Evolutionary conservation across 1,140 invertebrate genomes (phyloP), one percentile per base, ranked within the genome.

Genomic region (Lordiphosa clarofinis): DNA sequence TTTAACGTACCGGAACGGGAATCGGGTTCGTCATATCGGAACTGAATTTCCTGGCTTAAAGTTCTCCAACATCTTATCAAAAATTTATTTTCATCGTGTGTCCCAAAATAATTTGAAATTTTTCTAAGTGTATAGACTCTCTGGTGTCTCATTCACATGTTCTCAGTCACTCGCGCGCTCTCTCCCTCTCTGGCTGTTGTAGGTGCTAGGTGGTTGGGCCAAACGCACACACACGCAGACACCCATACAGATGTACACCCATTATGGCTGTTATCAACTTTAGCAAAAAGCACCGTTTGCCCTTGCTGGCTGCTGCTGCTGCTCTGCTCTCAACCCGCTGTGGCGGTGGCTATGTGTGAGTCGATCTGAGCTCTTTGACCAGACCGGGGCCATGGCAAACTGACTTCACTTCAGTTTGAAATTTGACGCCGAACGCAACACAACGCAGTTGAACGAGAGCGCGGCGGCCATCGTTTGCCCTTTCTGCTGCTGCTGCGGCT

Each of bases 201-300:
- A 54, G 56, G 42, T 56, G 63, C 53, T 64, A 60, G 58, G 40
- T 68, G 59, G 73, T 75, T 62, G 73, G 58, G 59, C 56, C 52
- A 50, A 46, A 38, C 43, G 47, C 54, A 54, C 46, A 52, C 28
- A 50, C 43, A 58, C 46, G 48, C 46, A 58, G 8, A 31, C 37
- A 43, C 46, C 52, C 46, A 58, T n/a, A 31, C 37, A 43, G 53
- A 54, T 28, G 50, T 40, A 24, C 39, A 33, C 21, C 56, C 78
- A 76, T 59, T 50, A 82, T 82, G 76, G 76, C 73, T 82, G 76
- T 82, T 82, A 82, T 82, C 76, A 82, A 82, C 78, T 61, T 71
- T 63, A 79, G 72, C 76, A 69, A 65, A 82, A 81, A 84, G 69
- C 68, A 56, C 59, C 65, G 66, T 66, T 68, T 53, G 66, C 44